Base-by-base conservation (phyloP, 2,797 vertebrate genomes). In the Helicolenus hilgendorfi region DNA sequence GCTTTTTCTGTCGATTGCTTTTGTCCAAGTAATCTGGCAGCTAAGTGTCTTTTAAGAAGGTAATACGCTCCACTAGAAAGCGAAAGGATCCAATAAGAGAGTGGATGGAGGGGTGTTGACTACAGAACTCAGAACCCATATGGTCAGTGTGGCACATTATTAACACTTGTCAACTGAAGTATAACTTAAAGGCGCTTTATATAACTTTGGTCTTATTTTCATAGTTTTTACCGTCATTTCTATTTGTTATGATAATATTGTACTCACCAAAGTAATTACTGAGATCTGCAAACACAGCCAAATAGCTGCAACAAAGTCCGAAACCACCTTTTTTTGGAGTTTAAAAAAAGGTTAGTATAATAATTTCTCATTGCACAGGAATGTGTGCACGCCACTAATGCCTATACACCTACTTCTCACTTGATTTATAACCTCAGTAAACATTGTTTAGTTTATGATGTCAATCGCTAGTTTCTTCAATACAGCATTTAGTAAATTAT, bases 1-100 rank as follows among this genome's bases (percentile, higher is more conserved):
- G 59, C 53, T 6, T 33, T 2, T 22, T 15, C 24, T 49, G 72
- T 81, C 26, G 22, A 64, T 60, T 49, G 22, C 33, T 31, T 56
- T 56, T 55, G 53, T 78, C 31, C 11, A 3, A 74, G 41, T 77
- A 55, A 73, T 78, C 67, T 31, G 69, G n/a, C 20, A 2, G 26
- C 33, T 86, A 67, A 79, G 83, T 82, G 45, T 14, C 62, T 41
- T 64, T 85, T 22, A 81, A 64, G 0, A 74, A 74, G 49, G 3
- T 70, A 53, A 85, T 83, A 20, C 0, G 45, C 77, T 68, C 53
- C 49, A 22, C 31, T 65, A 7, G 29, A 56, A 55, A 55, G 9
- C 2, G n/a, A 55, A 10, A 55, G n/a, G 53, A 55, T 55, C n/a
- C 53, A 55, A 83, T 22, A 15, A 69, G 10, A 70, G 33, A 77